These are phyloP conservation scores for Drosophila phalerata DNA, from an alignment of 2,888 invertebrate species.

Conservation along the genomic window DNA sequence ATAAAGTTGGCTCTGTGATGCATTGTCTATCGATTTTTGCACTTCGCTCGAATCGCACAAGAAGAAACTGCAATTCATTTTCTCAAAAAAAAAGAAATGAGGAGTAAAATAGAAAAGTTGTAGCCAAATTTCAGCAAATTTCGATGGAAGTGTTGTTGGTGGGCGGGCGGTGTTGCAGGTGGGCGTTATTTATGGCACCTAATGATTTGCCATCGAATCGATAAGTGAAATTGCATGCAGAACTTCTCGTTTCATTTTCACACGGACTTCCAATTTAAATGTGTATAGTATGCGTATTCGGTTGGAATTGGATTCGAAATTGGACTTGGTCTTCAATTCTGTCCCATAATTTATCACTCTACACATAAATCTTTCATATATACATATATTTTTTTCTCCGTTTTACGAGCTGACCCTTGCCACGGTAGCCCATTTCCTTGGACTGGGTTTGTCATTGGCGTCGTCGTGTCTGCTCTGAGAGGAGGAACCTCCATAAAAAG, in stretches of 20 bases:
- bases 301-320: slow-evolving; percentile 2
- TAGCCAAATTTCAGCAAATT: slow-evolving; percentile 47
- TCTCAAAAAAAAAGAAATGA: slow-evolving; percentile 25
- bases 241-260: neutral
- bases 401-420: slow-evolving; percentile 35
- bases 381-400: neutral
- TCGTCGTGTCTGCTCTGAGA: slow-evolving; percentile 59
- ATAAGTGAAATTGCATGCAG: slow-evolving; percentile 36
- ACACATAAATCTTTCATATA: slow-evolving; percentile 49
- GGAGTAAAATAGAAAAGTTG: slow-evolving; percentile 18
- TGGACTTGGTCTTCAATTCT: slow-evolving; percentile 1
- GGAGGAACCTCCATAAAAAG: slow-evolving; percentile 56
- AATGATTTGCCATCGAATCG: slow-evolving; percentile 62
- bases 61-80: slow-evolving; percentile 75
- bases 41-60: slow-evolving; percentile 63
- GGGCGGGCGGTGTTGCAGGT: slow-evolving; percentile 29
- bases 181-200: slow-evolving; percentile 71
- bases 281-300: neutral
- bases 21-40: slow-evolving; percentile 80
- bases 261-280: slow-evolving; percentile 5
- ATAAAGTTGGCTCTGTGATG: slow-evolving; percentile 36
- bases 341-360: slow-evolving; percentile 40
- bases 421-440: slow-evolving; percentile 19
- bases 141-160: slow-evolving; percentile 28
- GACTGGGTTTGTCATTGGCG: slow-evolving; percentile 58